Percentiles rank a stretch among this genome's conserved stretches.
These are phyloP conservation scores for Aquatica leii DNA, from an alignment of 2,888 invertebrate species.

Conservation along the genomic window DNA sequence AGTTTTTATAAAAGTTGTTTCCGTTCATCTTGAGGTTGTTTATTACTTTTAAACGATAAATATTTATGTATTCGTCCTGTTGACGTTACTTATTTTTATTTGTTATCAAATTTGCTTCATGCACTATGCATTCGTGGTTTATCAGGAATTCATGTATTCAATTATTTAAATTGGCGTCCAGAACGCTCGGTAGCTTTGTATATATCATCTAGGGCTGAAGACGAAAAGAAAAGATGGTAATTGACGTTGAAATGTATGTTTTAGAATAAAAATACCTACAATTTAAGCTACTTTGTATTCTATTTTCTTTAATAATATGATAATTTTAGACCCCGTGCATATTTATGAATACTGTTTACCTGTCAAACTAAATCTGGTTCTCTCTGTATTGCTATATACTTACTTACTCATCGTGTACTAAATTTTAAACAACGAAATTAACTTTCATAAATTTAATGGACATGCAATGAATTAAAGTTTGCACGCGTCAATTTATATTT, in stretches of 20 bases:
- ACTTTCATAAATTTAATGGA: constrained; percentile 9
- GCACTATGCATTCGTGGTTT: constrained; percentile 60
- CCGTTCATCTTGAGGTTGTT: constrained; percentile 44
- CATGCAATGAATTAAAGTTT: constrained; percentile 8
- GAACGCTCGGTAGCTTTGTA: constrained; percentile 47
- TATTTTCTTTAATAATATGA: constrained; percentile 47
- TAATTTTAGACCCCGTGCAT: constrained; percentile 40
- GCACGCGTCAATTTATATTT: constrained; percentile 9
- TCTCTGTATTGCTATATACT: neutral
- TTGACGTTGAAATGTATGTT: constrained; percentile 46
- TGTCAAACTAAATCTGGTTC: constrained; percentile 15
- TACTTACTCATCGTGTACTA: constrained; percentile 7
- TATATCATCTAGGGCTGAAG: constrained; percentile 41
- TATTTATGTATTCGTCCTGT: constrained; percentile 58
- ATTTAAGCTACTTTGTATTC: constrained; percentile 44
- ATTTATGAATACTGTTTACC: constrained; percentile 34
- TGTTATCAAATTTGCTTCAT: constrained; percentile 62
- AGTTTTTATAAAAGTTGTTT: constrained; percentile 35
- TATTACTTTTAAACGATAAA: constrained; percentile 57
- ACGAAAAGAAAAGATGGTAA: constrained; percentile 56
- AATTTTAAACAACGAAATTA: constrained; percentile 7
- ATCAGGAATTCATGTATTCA: constrained; percentile 63
- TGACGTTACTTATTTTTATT: constrained; percentile 61
- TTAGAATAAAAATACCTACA: constrained; percentile 43
- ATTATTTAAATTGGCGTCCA: constrained; percentile 61